Percentiles rank a stretch among this genome's conserved stretches.
Conservation (phyloP, 2,888 invertebrate genomes). For the Eupithecia centaureata region DNA sequence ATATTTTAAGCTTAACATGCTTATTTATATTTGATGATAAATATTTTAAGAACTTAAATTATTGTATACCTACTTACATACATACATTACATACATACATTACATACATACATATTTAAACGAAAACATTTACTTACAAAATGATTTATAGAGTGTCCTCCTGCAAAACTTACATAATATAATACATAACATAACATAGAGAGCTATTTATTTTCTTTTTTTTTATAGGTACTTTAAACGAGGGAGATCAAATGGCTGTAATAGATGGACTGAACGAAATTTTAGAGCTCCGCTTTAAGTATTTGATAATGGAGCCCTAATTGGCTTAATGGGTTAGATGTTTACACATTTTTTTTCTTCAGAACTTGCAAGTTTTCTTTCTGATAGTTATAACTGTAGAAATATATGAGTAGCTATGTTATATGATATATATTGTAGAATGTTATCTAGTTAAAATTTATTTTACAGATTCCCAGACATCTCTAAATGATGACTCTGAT, state of each 20-base stretch:
- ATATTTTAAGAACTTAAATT: too few relatives aligned
- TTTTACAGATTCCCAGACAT: constrained; percentile 80
- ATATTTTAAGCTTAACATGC: too few relatives aligned
- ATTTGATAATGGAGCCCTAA: neutral
- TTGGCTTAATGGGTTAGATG: neutral
- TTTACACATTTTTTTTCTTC: neutral
- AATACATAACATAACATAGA: too few relatives aligned
- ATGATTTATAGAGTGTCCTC: too few relatives aligned
- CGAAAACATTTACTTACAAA: too few relatives aligned
- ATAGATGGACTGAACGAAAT: neutral
- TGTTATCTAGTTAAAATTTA: neutral
- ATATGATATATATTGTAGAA: too few relatives aligned
- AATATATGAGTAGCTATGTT: too few relatives aligned
- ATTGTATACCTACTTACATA: too few relatives aligned
- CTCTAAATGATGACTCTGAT: constrained; percentile 81
- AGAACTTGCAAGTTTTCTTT: neutral
- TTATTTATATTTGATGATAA: too few relatives aligned
- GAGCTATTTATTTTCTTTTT: neutral
- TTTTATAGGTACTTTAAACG: constrained; percentile 1
- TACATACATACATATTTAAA: too few relatives aligned
- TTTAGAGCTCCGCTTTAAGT: neutral
- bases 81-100: too few relatives aligned
- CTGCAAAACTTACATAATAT: too few relatives aligned
- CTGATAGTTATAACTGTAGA: neutral
- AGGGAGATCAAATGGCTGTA: neutral